Percentiles rank a stretch among this genome's conserved stretches.
phyloP scores from a whole-genome alignment of 2,797 vertebrate species.

The Choloepus didactylus region DNA sequence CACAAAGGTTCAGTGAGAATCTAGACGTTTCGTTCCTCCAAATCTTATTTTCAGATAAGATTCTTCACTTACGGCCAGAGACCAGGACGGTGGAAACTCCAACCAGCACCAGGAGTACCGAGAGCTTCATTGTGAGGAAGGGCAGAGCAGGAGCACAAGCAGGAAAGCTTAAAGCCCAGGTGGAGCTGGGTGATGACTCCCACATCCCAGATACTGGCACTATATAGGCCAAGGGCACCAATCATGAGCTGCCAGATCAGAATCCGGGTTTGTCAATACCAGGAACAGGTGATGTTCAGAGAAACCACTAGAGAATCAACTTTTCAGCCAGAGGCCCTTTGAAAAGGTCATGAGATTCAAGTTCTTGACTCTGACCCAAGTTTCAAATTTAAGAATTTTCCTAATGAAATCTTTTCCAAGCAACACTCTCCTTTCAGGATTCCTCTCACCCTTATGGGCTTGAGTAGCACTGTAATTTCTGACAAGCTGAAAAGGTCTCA shows the following conservation, averaged over 20 bases:
- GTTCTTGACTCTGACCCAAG: too few species aligned
- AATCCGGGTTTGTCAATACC: background rate
- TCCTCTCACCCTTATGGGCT: too few species aligned
- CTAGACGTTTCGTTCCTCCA: background rate
- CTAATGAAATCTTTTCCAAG: too few species aligned
- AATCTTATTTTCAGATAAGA: background rate
- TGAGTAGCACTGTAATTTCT: too few species aligned
- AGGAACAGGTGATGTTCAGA: background rate
- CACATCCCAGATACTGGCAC: background rate
- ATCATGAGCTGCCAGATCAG: background rate
- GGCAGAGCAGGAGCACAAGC: background rate
- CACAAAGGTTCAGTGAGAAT: background rate
- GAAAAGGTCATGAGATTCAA: background rate
- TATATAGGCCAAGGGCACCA: background rate
- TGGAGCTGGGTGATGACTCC: background rate
- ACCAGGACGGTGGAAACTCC: background rate
- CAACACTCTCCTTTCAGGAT: too few species aligned
- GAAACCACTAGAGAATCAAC: background rate
- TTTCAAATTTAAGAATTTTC: too few species aligned
- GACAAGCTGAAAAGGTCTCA: too few species aligned
- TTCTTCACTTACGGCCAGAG: constrained; percentile 37
- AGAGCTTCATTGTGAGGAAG: constrained; percentile 23
- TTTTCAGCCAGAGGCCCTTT: background rate
- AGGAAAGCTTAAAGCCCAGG: background rate
- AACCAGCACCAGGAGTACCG: background rate